These are phyloP conservation scores for Acromyrmex charruanus DNA, from an alignment of 1,140 invertebrate species.

Conservation along the genomic window DNA sequence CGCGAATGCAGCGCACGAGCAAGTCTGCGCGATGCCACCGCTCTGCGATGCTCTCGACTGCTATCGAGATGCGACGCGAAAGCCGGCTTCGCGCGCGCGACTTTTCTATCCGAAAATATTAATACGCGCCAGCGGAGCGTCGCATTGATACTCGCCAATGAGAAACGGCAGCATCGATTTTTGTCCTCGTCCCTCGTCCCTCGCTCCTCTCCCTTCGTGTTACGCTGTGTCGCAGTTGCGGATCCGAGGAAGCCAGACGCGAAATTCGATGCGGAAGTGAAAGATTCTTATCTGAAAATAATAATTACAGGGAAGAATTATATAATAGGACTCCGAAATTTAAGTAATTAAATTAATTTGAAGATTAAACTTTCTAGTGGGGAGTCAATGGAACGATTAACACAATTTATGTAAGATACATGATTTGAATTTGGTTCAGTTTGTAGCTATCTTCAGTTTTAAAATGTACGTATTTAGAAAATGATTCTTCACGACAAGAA, in stretches of 20 bases:
- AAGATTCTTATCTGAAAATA: conserved; percentile 31
- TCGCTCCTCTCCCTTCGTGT: background rate
- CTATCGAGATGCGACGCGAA: conserved; percentile 41
- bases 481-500: too few species aligned
- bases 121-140: conserved; percentile 59
- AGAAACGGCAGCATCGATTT: conserved; percentile 58
- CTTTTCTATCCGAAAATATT: conserved; percentile 62
- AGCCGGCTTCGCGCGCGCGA: conserved; percentile 47
- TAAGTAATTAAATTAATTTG: too few species aligned
- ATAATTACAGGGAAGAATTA: background rate
- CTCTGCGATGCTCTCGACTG: background rate
- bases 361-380: too few species aligned
- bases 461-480: too few species aligned
- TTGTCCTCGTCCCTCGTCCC: conserved; percentile 1
- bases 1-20: background rate
- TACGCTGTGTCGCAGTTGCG: conserved; percentile 8
- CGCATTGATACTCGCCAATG: conserved; percentile 55
- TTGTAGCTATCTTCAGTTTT: too few species aligned
- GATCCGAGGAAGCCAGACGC: background rate
- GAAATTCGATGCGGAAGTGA: background rate
- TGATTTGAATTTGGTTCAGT: too few species aligned
- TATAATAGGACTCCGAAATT: too few species aligned
- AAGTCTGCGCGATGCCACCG: conserved; percentile 1
- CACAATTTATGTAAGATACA: too few species aligned
- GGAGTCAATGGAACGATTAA: too few species aligned